phyloP scores from a whole-genome alignment of 2,888 invertebrate species.

The Altica lythri region DNA sequence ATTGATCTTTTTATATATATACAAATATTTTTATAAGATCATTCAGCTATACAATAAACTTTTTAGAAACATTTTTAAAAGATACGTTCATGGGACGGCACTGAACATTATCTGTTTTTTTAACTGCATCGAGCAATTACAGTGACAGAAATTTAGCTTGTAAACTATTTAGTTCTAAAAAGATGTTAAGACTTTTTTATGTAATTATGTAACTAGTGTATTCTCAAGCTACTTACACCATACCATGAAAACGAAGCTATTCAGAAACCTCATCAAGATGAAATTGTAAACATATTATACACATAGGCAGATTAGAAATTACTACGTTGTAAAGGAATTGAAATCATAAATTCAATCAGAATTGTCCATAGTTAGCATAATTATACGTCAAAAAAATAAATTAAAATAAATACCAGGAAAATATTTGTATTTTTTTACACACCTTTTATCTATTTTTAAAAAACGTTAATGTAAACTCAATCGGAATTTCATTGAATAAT shows the following conservation, averaged over 20 bases:
- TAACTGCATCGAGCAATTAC: slow-evolving; percentile 18
- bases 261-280: slow-evolving; percentile 22
- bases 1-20: neutral
- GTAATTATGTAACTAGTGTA: slow-evolving; percentile 26
- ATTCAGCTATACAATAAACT: neutral
- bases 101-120: slow-evolving; percentile 24
- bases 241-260: slow-evolving; percentile 15
- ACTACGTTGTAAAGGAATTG: slow-evolving; percentile 48
- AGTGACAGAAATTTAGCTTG: slow-evolving; percentile 30
- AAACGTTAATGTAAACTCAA: too few relatives aligned
- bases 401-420: too few relatives aligned
- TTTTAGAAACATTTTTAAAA: slow-evolving; percentile 5
- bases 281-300: slow-evolving; percentile 34
- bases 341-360: slow-evolving; percentile 42
- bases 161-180: slow-evolving; percentile 31
- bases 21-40: slow-evolving; percentile 13
- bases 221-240: slow-evolving; percentile 21
- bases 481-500: too few relatives aligned
- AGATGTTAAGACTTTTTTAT: slow-evolving; percentile 16
- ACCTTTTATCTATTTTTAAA: too few relatives aligned
- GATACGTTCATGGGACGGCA: slow-evolving; percentile 13
- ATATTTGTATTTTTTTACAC: too few relatives aligned
- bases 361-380: slow-evolving; percentile 44
- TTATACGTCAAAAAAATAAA: slow-evolving; percentile 32
- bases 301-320: slow-evolving; percentile 28